These are phyloP conservation scores for Urocitellus parryii DNA, from an alignment of 2,113 vertebrate species.

Conservation along the genomic window DNA sequence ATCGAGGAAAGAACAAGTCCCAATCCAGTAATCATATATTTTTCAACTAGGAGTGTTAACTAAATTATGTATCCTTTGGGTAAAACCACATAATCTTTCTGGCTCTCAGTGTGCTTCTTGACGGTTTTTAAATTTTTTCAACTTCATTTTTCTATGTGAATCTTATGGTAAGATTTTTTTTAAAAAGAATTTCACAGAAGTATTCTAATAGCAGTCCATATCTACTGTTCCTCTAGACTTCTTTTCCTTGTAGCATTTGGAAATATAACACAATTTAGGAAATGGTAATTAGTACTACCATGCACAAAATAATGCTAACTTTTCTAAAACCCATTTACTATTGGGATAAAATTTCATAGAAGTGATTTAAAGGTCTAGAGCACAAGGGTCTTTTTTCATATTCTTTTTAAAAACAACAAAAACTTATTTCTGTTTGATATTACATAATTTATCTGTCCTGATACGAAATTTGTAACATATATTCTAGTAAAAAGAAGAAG, in stretches of 20 bases:
- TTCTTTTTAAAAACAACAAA: conserved; percentile 30
- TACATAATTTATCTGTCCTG: background rate
- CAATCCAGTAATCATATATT: background rate
- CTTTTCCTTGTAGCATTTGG: conserved; percentile 20
- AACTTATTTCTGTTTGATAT: conserved; percentile 6
- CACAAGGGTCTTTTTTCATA: background rate
- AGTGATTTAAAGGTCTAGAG: background rate
- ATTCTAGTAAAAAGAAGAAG: conserved; percentile 36
- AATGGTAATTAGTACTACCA: background rate
- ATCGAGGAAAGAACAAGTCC: background rate
- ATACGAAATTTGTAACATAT: background rate
- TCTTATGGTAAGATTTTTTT: background rate
- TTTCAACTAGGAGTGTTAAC: background rate
- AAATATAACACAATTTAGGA: background rate
- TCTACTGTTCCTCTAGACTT: conserved; percentile 17
- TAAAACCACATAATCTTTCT: background rate
- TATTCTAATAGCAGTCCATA: background rate
- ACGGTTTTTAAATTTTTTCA: background rate
- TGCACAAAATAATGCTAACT: background rate
- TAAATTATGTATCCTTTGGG: background rate
- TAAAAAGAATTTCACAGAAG: background rate
- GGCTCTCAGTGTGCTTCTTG: conserved; percentile 4
- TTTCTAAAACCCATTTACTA: conserved; percentile 30
- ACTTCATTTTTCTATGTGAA: conserved; percentile 26
- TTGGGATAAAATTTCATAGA: background rate